Percentiles rank a stretch among this genome's conserved stretches.
Evolutionary conservation across 2,888 invertebrate genomes (phyloP).

Genomic region (Caenorhabditis zanzibari): DNA sequence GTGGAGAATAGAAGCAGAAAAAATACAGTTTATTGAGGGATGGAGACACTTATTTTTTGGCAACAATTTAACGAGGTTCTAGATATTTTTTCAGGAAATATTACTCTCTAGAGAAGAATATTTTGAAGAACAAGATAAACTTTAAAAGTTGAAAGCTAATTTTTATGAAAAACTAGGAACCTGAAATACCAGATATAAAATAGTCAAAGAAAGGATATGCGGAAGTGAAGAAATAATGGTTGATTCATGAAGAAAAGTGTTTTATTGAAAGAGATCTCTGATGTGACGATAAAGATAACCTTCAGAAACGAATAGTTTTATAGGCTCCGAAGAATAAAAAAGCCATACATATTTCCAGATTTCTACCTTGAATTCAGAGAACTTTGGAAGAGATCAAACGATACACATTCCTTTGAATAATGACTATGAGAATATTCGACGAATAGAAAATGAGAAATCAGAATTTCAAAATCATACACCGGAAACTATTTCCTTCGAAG

Average conservation of each 20-base stretch:
- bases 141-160: too few relatives aligned
- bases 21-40: slow-evolving; percentile 3
- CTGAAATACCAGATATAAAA: background rate
- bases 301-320: background rate
- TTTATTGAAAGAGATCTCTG: slow-evolving; percentile 7
- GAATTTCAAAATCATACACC: background rate
- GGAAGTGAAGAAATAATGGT: background rate
- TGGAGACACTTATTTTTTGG: background rate
- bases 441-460: too few relatives aligned
- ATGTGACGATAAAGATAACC: background rate
- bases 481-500: background rate
- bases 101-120: too few relatives aligned
- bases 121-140: too few relatives aligned
- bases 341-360: background rate
- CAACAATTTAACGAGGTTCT: too few relatives aligned
- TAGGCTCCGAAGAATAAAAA: background rate
- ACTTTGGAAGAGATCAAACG: too few relatives aligned
- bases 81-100: too few relatives aligned
- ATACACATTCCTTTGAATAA: too few relatives aligned
- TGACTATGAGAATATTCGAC: too few relatives aligned
- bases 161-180: too few relatives aligned
- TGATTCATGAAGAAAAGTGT: slow-evolving; percentile 4
- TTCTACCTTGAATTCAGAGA: too few relatives aligned
- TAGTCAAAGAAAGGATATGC: background rate
- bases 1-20: slow-evolving; percentile 8